Percentiles rank a stretch among this genome's conserved stretches.
Conservation (phyloP, 2,888 invertebrate genomes). For the Clostera curtula region DNA sequence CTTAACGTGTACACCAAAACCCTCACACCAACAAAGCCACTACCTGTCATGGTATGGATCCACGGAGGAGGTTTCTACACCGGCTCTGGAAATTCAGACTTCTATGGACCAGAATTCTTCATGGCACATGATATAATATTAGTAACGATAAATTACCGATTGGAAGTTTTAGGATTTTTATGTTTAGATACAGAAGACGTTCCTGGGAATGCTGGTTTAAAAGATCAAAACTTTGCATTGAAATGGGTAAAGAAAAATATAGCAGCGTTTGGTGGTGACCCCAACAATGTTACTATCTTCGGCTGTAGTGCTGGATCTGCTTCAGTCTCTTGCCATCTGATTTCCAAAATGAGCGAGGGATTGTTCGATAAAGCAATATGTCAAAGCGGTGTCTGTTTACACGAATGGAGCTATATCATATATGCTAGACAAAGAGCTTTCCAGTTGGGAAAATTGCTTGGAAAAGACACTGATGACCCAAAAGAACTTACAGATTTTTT, state of each 20-base stretch:
- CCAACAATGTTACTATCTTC: conserved; percentile 57
- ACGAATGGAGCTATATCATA: conserved; percentile 57
- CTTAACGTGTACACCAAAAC: conserved; percentile 78
- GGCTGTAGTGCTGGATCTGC: conserved; percentile 67
- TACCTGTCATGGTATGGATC: conserved; percentile 68
- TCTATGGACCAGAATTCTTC: conserved; percentile 66
- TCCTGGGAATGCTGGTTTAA: conserved; percentile 65
- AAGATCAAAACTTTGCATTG: conserved; percentile 67
- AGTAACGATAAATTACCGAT: conserved; percentile 65
- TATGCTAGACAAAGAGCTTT: conserved; percentile 53
- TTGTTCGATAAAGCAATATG: conserved; percentile 65
- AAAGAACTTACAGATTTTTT: conserved; percentile 49
- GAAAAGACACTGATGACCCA: conserved; percentile 51
- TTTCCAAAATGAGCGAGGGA: conserved; percentile 58
- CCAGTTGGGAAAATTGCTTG: conserved; percentile 55
- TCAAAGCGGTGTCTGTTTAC: conserved; percentile 65
- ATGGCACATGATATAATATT: conserved; percentile 55
- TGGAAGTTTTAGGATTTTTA: conserved; percentile 65
- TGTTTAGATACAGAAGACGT: conserved; percentile 62
- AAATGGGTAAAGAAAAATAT: conserved; percentile 65
- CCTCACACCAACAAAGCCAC: conserved; percentile 24
- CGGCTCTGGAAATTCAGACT: conserved; percentile 64
- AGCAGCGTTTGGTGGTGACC: conserved; percentile 54
- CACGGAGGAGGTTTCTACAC: conserved; percentile 69
- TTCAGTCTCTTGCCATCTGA: conserved; percentile 49